These are phyloP conservation scores for Castor canadensis DNA, from an alignment of 2,113 vertebrate genomes.

Conservation along the genomic window DNA sequence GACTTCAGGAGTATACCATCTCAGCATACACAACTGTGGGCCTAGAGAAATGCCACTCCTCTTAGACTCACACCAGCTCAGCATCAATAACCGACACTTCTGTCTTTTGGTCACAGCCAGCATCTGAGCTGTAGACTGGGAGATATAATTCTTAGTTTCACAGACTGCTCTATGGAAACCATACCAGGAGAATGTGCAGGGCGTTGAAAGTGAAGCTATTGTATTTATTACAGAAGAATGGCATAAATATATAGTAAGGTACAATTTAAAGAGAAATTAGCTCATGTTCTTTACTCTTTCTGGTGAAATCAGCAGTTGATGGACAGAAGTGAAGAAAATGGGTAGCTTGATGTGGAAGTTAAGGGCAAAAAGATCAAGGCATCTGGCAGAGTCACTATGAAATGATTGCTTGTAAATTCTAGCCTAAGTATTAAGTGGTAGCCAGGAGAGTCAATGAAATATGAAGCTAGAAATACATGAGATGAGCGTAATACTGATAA, in stretches of 20 bases:
- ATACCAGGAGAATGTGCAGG: background rate
- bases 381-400: background rate
- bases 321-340: background rate
- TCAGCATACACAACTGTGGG: background rate
- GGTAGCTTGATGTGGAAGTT: background rate
- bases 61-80: background rate
- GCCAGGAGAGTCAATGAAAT: background rate
- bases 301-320: background rate
- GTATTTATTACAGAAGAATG: background rate
- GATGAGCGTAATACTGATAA: background rate
- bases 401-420: background rate
- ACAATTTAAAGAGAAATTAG: background rate
- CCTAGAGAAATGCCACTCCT: background rate
- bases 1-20: too few relatives aligned
- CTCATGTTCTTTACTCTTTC: background rate
- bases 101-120: background rate
- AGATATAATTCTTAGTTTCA: background rate
- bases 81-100: background rate
- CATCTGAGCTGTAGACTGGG: background rate
- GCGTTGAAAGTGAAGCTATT: background rate
- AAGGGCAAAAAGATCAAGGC: background rate
- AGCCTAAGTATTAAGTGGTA: background rate
- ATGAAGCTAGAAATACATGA: background rate
- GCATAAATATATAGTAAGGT: background rate
- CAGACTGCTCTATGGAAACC: background rate